Percentiles rank a stretch among this genome's conserved stretches.
Evolutionary conservation across 1,140 invertebrate species (phyloP).

Genomic region (Holcopasites calliopsidis): DNA sequence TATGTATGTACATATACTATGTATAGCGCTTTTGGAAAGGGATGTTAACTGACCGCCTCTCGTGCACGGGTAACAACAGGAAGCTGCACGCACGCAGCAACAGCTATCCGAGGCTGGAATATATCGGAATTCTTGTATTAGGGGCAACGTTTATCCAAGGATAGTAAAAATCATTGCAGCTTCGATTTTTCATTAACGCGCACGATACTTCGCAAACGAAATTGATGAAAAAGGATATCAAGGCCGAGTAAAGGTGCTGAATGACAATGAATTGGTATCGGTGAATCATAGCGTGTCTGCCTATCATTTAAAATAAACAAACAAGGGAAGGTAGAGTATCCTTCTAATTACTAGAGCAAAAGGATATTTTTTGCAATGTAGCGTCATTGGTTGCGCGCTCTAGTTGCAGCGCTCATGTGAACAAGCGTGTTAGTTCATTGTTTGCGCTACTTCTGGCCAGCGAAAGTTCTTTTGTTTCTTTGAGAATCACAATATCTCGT

Average conservation of each 20-base stretch:
- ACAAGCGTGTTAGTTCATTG: conserved; percentile 52
- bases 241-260: background rate
- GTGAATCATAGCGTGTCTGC: background rate
- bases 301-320: background rate
- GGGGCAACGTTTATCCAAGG: too few species aligned
- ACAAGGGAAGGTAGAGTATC: background rate
- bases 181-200: background rate
- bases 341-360: too few species aligned
- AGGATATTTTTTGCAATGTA: conserved; percentile 8
- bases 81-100: conserved; percentile 21
- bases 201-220: background rate
- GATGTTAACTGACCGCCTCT: background rate
- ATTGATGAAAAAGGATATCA: background rate
- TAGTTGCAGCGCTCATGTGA: conserved; percentile 59
- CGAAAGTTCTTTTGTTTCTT: conserved; percentile 62
- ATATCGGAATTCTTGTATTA: background rate
- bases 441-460: conserved; percentile 44
- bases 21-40: background rate
- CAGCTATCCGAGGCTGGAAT: background rate
- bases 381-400: conserved; percentile 50
- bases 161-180: too few species aligned
- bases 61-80: background rate
- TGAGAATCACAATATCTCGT: conserved; percentile 51
- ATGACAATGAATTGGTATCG: background rate
- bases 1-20: background rate